Evolutionary conservation across 2,797 vertebrate genomes (phyloP), one percentile per base, ranked within the genome.

Genomic region (Margarornis squamiger): DNA sequence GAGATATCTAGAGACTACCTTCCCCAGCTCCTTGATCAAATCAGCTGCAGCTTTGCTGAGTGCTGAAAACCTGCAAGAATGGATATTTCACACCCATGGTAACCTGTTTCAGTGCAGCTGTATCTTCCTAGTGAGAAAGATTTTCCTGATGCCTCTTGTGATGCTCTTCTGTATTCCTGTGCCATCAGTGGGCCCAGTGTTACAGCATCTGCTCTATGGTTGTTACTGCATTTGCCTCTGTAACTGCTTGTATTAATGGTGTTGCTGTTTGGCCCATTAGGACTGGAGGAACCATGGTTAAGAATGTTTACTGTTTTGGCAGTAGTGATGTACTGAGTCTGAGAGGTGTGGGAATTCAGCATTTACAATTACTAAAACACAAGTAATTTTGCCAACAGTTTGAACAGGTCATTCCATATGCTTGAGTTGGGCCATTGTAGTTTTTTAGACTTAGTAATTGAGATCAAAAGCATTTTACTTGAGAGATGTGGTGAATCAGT

Each of bases 201-300:
- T 70, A 38, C 6, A 41, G 21, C 21, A 27, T 34, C 32, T 54
- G 15, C 15, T 5, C 26, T 46, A 3, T 32, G 15, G 30, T 48
- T 5, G 1, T 74, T 80, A 8, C 39, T 74, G 7, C 19, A 27
- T 71, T 86, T 84, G 29, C 20, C 14, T 87, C 71, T 7, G 3
- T 72, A 70, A 39, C 17, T 65, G 29, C 6, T 38, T 73, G 3
- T 66, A 2, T 34, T 81, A 39, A 22, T 17, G 9, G 11, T 16
- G 12, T 66, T 86, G 55, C 24, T 3, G 0, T 61, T 88, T 66
- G 1, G 0, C 18, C 20, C 3, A 3, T 3, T 5, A 61, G 52
- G 23, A 12, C 26, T 58, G 32, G 34, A 62, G 18, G 17, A 91
- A 7, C 26, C 20, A 3, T 2, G 1, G 9, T 86, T 49, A 12